phyloP scores from a whole-genome alignment of 1,140 invertebrate species.

The Plutomurus gul region DNA sequence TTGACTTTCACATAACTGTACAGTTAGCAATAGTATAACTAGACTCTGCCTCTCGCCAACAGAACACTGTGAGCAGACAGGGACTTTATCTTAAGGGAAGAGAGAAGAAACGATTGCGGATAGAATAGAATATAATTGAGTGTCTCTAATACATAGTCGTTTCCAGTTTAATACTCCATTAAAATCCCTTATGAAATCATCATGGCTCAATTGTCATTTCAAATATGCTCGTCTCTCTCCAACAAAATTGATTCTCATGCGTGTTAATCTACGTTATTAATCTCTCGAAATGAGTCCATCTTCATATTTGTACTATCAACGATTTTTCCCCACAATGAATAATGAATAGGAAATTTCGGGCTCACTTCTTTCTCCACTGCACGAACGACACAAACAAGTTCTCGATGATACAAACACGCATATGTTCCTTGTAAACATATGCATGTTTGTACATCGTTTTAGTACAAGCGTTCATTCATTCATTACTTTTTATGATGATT shows the following conservation, averaged over 20 bases:
- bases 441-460: no score
- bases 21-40: neutral
- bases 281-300: neutral
- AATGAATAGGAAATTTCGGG: no score
- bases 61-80: neutral
- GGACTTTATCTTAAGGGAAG: no score
- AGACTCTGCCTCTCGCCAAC: neutral
- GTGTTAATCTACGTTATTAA: conserved; percentile 20
- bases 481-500: neutral
- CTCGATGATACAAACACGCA: no score
- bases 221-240: conserved; percentile 1
- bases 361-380: no score
- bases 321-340: neutral
- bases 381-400: no score
- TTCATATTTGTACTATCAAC: neutral
- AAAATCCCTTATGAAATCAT: conserved; percentile 27
- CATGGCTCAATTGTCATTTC: conserved; percentile 20
- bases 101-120: neutral
- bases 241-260: neutral
- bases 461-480: no score
- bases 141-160: conserved; percentile 10
- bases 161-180: conserved; percentile 27
- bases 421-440: no score
- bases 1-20: conserved; percentile 17
- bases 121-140: conserved; percentile 14